These are phyloP conservation scores for Crocodylus rhombifer DNA, from an alignment of 2,797 vertebrate genomes.

Conservation along the genomic window DNA sequence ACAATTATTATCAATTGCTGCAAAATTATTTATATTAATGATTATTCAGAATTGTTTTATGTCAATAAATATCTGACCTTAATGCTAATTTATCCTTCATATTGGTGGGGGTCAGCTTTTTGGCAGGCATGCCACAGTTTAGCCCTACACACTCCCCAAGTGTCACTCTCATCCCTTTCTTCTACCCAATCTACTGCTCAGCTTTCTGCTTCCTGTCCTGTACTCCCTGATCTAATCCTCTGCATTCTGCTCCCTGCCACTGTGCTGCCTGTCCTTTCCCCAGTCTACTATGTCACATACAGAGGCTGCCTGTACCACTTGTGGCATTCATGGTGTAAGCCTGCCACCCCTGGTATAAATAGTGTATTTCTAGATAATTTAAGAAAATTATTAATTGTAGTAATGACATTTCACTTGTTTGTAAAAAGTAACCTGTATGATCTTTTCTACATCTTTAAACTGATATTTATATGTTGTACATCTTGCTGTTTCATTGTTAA, in stretches of 20 bases:
- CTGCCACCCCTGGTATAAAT: not conserved
- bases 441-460: not conserved
- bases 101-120: too few relatives aligned
- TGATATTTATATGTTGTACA: not conserved
- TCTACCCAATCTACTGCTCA: too few relatives aligned
- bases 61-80: not conserved
- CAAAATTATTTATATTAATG: not conserved
- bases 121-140: too few relatives aligned
- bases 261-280: too few relatives aligned
- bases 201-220: too few relatives aligned
- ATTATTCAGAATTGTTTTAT: not conserved
- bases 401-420: not conserved
- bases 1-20: not conserved
- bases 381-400: not conserved
- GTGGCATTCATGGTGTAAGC: too few relatives aligned
- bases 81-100: not conserved
- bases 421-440: not conserved
- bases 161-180: too few relatives aligned
- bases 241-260: too few relatives aligned
- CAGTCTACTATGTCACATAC: too few relatives aligned
- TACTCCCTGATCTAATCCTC: too few relatives aligned
- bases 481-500: not conserved
- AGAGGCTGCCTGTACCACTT: too few relatives aligned
- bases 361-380: not conserved
- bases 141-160: too few relatives aligned